A percentile compares a stretch with the other conserved stretches of the same genome.
These are phyloP conservation scores for Pangasius djambal DNA, from an alignment of 2,797 vertebrate species.

Conservation along the genomic window DNA sequence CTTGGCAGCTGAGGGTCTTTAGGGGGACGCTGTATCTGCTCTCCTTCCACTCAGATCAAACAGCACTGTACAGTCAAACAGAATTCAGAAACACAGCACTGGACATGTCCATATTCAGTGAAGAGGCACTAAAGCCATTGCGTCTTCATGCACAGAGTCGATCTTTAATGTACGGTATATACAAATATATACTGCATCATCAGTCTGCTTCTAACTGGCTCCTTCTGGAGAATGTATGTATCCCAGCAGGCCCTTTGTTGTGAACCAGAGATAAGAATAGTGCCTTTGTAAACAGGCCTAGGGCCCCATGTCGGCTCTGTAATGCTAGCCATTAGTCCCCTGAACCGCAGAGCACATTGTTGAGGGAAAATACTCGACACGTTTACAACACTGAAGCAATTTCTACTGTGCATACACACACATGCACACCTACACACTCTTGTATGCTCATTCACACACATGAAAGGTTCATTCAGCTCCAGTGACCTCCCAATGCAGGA, in stretches of 20 bases:
- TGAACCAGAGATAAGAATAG: constrained; percentile 39
- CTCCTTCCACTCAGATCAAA: constrained; percentile 69
- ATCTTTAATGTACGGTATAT: constrained; percentile 50
- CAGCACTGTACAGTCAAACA: constrained; percentile 65
- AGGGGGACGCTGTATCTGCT: constrained; percentile 61
- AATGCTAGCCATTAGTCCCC: constrained; percentile 37
- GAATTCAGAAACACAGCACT: constrained; percentile 68
- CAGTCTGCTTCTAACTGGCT: constrained; percentile 40
- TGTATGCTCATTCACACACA: constrained; percentile 18
- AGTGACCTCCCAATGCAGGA: constrained; percentile 78
- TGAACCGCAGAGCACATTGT: constrained; percentile 36
- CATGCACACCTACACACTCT: constrained; percentile 39
- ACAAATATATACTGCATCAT: constrained; percentile 51
- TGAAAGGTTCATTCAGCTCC: constrained; percentile 64
- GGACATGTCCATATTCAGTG: constrained; percentile 57
- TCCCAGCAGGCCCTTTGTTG: constrained; percentile 20
- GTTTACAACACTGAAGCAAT: constrained; percentile 59
- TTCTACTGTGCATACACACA: constrained; percentile 50
- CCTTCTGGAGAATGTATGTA: constrained; percentile 39
- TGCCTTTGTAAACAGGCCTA: constrained; percentile 51
- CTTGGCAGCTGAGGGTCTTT: constrained; percentile 69
- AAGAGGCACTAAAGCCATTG: constrained; percentile 56
- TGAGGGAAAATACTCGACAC: constrained; percentile 56
- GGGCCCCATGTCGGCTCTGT: constrained; percentile 27
- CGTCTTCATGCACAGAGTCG: constrained; percentile 57